phyloP scores from a whole-genome alignment of 1,140 invertebrate species.

The Drosophila dunni region DNA sequence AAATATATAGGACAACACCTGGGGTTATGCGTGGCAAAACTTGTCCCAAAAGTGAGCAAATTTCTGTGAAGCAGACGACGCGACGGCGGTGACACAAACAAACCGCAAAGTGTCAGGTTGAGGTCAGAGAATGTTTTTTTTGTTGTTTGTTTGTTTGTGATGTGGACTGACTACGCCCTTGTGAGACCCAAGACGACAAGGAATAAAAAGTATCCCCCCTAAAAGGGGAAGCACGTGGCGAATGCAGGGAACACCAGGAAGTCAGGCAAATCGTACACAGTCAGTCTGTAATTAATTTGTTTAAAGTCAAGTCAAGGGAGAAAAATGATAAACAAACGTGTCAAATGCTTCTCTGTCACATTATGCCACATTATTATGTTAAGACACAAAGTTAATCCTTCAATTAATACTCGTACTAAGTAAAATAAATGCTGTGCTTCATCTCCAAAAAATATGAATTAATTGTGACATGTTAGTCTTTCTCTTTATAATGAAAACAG shows the following conservation, averaged over 20 bases:
- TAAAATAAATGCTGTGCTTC: conserved; percentile 3
- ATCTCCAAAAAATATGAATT: background rate
- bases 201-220: background rate
- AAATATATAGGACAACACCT: conserved; percentile 25
- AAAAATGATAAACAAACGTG: conserved; percentile 30
- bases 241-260: conserved; percentile 1
- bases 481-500: too few relatives aligned
- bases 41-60: conserved; percentile 40
- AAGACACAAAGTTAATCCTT: background rate
- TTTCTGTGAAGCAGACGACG: conserved; percentile 23
- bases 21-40: conserved; percentile 18
- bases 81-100: conserved; percentile 3
- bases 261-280: conserved; percentile 2
- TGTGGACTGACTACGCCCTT: conserved; percentile 35
- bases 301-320: conserved; percentile 14
- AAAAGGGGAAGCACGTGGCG: background rate
- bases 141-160: background rate
- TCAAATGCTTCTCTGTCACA: background rate
- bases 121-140: conserved; percentile 27
- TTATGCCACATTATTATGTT: conserved; percentile 10
- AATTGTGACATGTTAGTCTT: too few relatives aligned
- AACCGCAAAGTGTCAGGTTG: conserved; percentile 28
- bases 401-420: background rate
- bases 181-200: conserved; percentile 42
- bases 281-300: conserved; percentile 51